Evolutionary conservation across 2,888 invertebrate species (phyloP).

Genomic region (Abrostola tripartita): DNA sequence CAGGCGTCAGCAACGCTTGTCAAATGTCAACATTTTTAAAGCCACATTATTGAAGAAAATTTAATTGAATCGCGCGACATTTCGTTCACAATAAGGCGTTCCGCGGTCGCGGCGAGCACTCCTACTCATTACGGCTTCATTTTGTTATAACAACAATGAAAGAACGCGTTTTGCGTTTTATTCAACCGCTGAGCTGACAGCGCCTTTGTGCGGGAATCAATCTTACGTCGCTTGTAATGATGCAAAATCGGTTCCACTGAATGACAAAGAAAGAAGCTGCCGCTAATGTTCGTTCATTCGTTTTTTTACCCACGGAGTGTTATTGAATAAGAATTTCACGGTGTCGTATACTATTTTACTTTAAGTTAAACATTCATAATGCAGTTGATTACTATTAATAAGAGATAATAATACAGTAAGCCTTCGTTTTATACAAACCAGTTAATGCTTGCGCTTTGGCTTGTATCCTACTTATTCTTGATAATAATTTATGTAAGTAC

Average conservation of each 20-base stretch:
- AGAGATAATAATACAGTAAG: conserved; percentile 5
- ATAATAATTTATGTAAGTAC: conserved; percentile 16
- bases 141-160: conserved; percentile 85
- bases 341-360: conserved; percentile 44
- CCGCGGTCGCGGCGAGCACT: conserved; percentile 57
- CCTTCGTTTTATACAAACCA: not conserved
- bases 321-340: conserved; percentile 58
- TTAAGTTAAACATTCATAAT: conserved; percentile 31
- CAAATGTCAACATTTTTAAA: conserved; percentile 83
- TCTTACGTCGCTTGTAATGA: conserved; percentile 81
- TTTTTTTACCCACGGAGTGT: conserved; percentile 65
- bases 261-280: conserved; percentile 81
- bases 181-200: conserved; percentile 79
- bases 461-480: conserved; percentile 8
- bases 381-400: conserved; percentile 29
- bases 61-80: conserved; percentile 84
- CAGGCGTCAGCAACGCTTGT: conserved; percentile 84
- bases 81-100: conserved; percentile 69
- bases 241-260: conserved; percentile 82
- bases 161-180: conserved; percentile 70
- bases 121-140: conserved; percentile 86
- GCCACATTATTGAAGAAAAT: conserved; percentile 82
- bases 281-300: conserved; percentile 78
- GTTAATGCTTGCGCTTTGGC: not conserved
- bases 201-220: conserved; percentile 83